Evolutionary conservation across 1,140 invertebrate species (phyloP).

Genomic region (Zaprionus africanus): DNA sequence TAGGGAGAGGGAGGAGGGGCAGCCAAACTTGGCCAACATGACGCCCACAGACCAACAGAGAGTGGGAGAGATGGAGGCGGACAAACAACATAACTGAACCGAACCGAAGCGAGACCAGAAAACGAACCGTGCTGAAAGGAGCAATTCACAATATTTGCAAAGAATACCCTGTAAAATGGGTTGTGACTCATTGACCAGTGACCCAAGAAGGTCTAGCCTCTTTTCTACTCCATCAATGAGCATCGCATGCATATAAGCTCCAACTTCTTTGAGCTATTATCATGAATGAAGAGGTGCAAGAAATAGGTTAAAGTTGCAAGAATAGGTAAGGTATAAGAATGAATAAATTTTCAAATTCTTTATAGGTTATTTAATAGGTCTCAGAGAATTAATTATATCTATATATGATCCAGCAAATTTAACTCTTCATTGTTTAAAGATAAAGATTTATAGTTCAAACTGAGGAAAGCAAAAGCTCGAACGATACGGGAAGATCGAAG

Average conservation of each 20-base stretch:
- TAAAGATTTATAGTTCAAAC: no score
- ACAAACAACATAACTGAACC: constrained; percentile 23
- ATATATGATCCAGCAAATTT: no score
- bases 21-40: constrained; percentile 44
- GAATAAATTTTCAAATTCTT: no score
- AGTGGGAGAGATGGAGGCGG: background rate
- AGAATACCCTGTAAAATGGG: background rate
- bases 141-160: constrained; percentile 34
- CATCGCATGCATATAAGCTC: background rate
- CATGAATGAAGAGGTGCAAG: background rate
- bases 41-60: constrained; percentile 41
- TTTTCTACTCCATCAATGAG: background rate
- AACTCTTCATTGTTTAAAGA: no score
- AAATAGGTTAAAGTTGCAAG: no score
- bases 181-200: background rate
- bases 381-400: no score
- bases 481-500: no score
- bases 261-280: background rate
- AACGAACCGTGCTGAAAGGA: constrained; percentile 1
- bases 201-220: no score
- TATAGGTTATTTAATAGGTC: no score
- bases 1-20: background rate
- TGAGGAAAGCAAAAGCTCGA: no score
- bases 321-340: no score
- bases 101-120: constrained; percentile 18